Base-by-base conservation (phyloP, 2,888 invertebrate genomes). In the Cosmia trapezina region DNA sequence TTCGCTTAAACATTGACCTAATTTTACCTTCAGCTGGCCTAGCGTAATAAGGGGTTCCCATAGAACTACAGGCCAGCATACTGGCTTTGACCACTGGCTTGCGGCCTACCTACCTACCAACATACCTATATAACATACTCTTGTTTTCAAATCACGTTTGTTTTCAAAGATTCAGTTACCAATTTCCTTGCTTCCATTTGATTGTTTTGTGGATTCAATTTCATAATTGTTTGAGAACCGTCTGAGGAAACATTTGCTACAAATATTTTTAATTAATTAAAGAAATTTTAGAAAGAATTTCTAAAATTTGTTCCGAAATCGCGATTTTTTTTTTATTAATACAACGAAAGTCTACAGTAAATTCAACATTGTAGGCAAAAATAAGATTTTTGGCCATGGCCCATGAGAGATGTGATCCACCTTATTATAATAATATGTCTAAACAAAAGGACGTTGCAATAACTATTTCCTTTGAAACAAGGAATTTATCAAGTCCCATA, bases 131-230 rank as follows among this genome's bases (percentile, higher is more conserved):
- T 41, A 28, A 70, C 28, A 68, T 8, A n/a, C 19, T 56, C 11
- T 6, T 67, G 53, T 69, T 69, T 74, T 49, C 43, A 28, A 49
- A 22, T 54, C 14, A 43, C 60, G 14, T 19, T n/a, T 69, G 54
- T 76, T 69, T 69, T 76, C 49, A 69, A 76, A 70, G 43, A 56
- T 56, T 70, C 49, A 5, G 54, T 70, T 61, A 61, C 70, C 19
- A 69, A 56, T 76, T 70, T 76, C 57, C 79, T 62, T 33, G 47
- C 54, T 45, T 65, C 69, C 70, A 56, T n/a, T 67, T 43, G 11
- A 51, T 75, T 63, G 57, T 70, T 62, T 41, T 54, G 41, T 28
- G 14, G 49, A 75, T 75, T 65, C 4, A 49, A 60, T 76, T 79
- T 70, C 56, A 54, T 75, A 59, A 63, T 22, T 70, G 70, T 63